Conservation (phyloP, 1,140 invertebrate genomes). For the Melitaea cinxia region DNA sequence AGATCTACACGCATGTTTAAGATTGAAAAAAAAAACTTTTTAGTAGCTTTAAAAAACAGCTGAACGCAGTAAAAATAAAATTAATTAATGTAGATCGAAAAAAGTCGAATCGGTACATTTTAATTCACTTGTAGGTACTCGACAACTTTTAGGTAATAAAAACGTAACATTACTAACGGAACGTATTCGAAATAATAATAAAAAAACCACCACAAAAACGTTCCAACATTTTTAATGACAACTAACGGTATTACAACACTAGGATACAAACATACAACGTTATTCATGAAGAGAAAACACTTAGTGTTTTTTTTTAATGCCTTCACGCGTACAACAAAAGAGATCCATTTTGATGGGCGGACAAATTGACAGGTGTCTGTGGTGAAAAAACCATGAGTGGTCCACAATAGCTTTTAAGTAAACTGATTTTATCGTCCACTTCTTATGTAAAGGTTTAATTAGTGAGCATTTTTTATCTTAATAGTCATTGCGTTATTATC, state of each 20-base stretch:
- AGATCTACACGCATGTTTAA: no score
- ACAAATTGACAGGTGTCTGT: slow-evolving; percentile 20
- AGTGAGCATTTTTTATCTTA: not conserved
- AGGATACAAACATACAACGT: slow-evolving; percentile 5
- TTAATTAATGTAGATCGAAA: not conserved
- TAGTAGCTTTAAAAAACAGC: not conserved
- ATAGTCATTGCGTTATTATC: not conserved
- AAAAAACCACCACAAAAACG: not conserved
- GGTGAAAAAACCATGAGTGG: not conserved
- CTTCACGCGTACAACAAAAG: slow-evolving; percentile 20
- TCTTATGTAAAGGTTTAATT: slow-evolving; percentile 19
- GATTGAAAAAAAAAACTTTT: not conserved
- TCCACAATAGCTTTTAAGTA: slow-evolving; percentile 25
- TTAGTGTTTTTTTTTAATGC: slow-evolving; percentile 18
- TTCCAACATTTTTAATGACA: not conserved
- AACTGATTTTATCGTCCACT: slow-evolving; percentile 26
- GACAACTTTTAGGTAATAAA: no score
- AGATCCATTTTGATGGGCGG: slow-evolving; percentile 20
- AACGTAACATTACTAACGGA: not conserved
- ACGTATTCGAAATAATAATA: not conserved
- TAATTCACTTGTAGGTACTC: not conserved
- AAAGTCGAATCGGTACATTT: not conserved
- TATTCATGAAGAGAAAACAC: slow-evolving; percentile 3
- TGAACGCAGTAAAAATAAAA: not conserved
- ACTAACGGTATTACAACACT: slow-evolving; percentile 4